Conservation (phyloP, 64 coral and sea anemone species). For the Actinia equina region DNA sequence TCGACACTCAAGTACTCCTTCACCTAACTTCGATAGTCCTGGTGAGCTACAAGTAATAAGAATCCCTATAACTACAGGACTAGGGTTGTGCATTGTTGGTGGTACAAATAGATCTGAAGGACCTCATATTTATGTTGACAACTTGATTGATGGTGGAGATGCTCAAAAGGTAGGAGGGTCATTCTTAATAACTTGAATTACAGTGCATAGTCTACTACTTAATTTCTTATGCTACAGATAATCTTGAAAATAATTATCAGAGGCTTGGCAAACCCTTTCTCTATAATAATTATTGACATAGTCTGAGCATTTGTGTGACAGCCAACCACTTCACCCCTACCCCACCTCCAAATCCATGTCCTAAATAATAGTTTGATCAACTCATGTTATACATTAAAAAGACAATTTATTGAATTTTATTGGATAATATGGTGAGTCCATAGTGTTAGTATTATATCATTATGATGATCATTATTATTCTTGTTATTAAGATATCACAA, state of each 20-base stretch:
- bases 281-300: not conserved
- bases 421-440: too few species aligned
- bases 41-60: slow-evolving; percentile 73
- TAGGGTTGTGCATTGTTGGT: slow-evolving; percentile 87
- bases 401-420: too few species aligned
- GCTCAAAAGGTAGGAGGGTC: slow-evolving; percentile 56
- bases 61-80: slow-evolving; percentile 66
- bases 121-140: slow-evolving; percentile 84
- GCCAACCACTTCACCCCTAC: too few species aligned
- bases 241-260: too few species aligned
- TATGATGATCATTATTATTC: too few species aligned
- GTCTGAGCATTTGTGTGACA: not conserved
- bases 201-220: not conserved
- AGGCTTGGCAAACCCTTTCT: too few species aligned
- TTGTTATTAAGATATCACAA: too few species aligned
- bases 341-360: too few species aligned
- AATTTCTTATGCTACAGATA: too few species aligned
- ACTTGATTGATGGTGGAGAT: slow-evolving; percentile 83
- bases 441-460: too few species aligned
- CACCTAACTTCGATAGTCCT: slow-evolving; percentile 74
- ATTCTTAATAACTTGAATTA: not conserved
- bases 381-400: not conserved
- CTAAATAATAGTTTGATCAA: too few species aligned
- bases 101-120: slow-evolving; percentile 85
- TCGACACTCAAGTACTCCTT: slow-evolving; percentile 68